Percentiles rank a stretch among this genome's conserved stretches.
These are phyloP conservation scores for Hemicentrotus pulcherrimus DNA, from an alignment of 35 echinoderm and acorn worm species.

Conservation along the genomic window DNA sequence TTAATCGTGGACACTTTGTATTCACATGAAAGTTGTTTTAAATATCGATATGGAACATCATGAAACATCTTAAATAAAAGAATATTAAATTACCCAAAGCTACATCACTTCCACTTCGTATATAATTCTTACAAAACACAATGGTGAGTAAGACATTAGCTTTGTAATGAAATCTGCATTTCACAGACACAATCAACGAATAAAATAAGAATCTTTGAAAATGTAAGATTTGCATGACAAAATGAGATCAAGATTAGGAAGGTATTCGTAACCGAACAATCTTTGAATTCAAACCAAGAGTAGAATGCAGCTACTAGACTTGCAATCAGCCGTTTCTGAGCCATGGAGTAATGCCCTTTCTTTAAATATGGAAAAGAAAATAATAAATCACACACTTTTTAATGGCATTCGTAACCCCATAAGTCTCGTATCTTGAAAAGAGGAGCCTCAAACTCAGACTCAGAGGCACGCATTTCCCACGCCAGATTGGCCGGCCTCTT, in stretches of 20 bases:
- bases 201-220: neutral
- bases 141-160: neutral
- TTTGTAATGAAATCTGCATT: neutral
- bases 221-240: neutral
- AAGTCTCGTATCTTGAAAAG: neutral
- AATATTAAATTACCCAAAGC: neutral
- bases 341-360: constrained; percentile 22
- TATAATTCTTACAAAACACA: neutral
- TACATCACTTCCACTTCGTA: neutral
- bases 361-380: constrained; percentile 28
- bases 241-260: neutral
- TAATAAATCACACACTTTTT: constrained; percentile 30
- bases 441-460: neutral
- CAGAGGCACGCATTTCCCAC: too few species aligned
- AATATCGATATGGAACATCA: neutral
- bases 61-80: neutral
- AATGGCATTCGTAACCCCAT: neutral
- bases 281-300: neutral
- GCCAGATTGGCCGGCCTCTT: neutral
- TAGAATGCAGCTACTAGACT: neutral
- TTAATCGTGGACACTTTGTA: neutral
- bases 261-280: neutral
- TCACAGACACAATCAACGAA: neutral
- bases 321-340: neutral
- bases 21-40: neutral